phyloP scores from a whole-genome alignment of 2,113 vertebrate genomes.

The Raphicerus campestris region DNA sequence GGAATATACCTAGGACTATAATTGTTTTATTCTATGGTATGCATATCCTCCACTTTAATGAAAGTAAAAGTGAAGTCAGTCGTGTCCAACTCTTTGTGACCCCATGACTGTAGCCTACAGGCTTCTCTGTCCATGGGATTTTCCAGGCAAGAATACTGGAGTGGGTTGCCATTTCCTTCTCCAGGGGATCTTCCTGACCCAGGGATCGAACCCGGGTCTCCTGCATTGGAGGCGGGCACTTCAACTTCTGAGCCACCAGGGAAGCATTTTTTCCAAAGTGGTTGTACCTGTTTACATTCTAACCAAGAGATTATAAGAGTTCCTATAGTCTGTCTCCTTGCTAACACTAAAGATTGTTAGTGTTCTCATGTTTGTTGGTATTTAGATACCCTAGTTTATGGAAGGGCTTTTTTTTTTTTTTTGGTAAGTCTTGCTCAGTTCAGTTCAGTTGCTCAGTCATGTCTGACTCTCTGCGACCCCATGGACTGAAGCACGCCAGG shows the following conservation, averaged over 20 bases:
- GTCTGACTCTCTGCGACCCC: not conserved
- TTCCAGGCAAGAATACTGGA: too few relatives aligned
- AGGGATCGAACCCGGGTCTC: too few relatives aligned
- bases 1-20: not conserved
- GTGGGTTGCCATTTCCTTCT: too few relatives aligned
- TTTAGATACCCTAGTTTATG: not conserved
- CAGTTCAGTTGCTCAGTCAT: not conserved
- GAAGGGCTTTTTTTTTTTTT: not conserved
- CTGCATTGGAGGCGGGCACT: too few relatives aligned
- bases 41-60: not conserved
- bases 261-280: constrained; percentile 23
- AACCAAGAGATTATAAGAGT: not conserved
- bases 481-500: not conserved
- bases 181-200: too few relatives aligned
- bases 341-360: not conserved
- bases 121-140: too few relatives aligned
- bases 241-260: too few relatives aligned
- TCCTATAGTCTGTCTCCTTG: not conserved
- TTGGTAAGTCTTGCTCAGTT: not conserved
- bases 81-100: too few relatives aligned
- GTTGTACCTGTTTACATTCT: not conserved
- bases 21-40: constrained; percentile 1
- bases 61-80: too few relatives aligned
- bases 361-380: constrained; percentile 30
- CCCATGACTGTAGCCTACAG: too few relatives aligned